These are phyloP conservation scores for Oryzaephilus surinamensis DNA, from an alignment of 1,140 invertebrate genomes.

Conservation along the genomic window DNA sequence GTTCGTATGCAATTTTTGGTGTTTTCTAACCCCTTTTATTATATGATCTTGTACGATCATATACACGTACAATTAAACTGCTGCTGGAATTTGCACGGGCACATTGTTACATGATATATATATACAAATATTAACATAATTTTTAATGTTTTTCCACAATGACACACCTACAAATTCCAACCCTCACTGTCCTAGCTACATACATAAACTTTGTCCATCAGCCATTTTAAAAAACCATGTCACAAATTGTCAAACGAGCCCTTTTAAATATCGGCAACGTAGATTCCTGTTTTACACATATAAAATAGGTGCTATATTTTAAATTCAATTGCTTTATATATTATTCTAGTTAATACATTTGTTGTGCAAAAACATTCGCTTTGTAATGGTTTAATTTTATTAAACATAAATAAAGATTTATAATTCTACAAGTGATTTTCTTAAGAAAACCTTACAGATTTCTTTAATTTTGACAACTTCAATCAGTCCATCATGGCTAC, in stretches of 20 bases:
- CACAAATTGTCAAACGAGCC: slow-evolving; percentile 46
- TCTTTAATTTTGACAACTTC: slow-evolving; percentile 7
- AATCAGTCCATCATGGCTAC: slow-evolving; percentile 26
- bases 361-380: too few species aligned
- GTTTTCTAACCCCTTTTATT: slow-evolving; percentile 31
- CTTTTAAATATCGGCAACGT: slow-evolving; percentile 8
- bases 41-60: slow-evolving; percentile 17
- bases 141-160: slow-evolving; percentile 43
- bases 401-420: too few species aligned
- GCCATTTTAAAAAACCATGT: slow-evolving; percentile 52
- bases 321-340: too few species aligned
- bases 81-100: slow-evolving; percentile 23
- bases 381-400: too few species aligned
- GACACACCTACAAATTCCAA: slow-evolving; percentile 55
- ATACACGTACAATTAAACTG: slow-evolving; percentile 15
- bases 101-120: slow-evolving; percentile 25
- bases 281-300: too few species aligned
- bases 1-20: too few species aligned
- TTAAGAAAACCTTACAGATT: too few species aligned
- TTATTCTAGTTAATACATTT: too few species aligned
- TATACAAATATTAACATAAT: slow-evolving; percentile 45
- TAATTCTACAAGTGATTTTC: too few species aligned
- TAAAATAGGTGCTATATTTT: too few species aligned
- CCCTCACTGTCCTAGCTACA: slow-evolving; percentile 40
- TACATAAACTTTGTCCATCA: slow-evolving; percentile 46